Conservation (phyloP, 2,797 vertebrate genomes). For the Pantherophis alleghaniensis region DNA sequence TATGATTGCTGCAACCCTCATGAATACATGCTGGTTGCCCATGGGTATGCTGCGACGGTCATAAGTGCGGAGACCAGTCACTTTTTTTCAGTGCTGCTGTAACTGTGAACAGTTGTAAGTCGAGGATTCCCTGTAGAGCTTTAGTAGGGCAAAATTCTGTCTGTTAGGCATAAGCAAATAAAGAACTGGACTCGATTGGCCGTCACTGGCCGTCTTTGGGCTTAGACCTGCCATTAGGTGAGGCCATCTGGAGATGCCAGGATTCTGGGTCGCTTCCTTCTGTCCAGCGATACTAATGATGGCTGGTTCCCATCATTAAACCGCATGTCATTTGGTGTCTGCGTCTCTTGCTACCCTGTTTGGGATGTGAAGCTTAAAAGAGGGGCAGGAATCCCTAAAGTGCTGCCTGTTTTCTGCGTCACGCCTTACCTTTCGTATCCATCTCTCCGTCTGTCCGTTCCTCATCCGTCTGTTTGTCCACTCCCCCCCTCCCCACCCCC, state of each 20-base stretch:
- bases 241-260: neutral
- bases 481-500: constrained; percentile 50
- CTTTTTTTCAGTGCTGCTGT: neutral
- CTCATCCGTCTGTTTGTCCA: constrained; percentile 52
- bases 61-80: neutral
- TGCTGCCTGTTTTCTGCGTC: constrained; percentile 24
- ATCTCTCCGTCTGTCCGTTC: constrained; percentile 56
- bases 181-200: neutral
- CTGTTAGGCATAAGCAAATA: neutral
- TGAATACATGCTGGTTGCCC: neutral
- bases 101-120: neutral
- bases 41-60: neutral
- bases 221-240: neutral
- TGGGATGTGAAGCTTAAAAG: neutral
- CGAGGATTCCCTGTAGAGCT: neutral
- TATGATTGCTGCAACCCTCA: neutral
- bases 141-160: neutral
- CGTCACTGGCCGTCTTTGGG: neutral
- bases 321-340: neutral
- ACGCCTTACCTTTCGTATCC: constrained; percentile 17
- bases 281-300: neutral
- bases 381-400: constrained; percentile 22
- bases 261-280: neutral
- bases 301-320: neutral
- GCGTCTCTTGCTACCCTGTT: constrained; percentile 10